Evolutionary conservation across 2,797 vertebrate species (phyloP), one percentile per base, ranked within the genome.

Genomic region (Typhlichthys subterraneus): DNA sequence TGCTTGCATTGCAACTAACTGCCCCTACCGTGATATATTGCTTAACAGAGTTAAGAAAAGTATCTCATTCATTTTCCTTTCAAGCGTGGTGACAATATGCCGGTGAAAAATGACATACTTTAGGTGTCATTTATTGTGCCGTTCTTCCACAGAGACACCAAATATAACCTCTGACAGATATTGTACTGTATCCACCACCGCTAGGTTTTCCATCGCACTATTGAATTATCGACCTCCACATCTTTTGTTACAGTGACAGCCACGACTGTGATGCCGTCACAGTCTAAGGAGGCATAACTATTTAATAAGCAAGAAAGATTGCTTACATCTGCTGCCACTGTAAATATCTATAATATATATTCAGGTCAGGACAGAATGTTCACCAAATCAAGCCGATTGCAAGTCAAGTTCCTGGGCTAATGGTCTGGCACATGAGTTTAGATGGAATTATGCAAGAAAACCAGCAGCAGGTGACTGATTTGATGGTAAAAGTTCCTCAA

Each of bases 31-130:
- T 90, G 90, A 93, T 91, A 73, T 78, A 90, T 89, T 72, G 82
- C 90, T 61, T 58, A 17, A 52, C 58, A 83, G 77, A 81, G 72
- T 77, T 77, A 72, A 78, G 72, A 31, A 72, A 83, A 78, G 73
- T 63, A 63, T 64, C 82, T 82, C 81, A 82, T 88, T 90, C 73
- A 90, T 93, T 91, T 89, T 85, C 64, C 84, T 89, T 68, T 82
- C 80, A 82, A 75, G 79, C 79, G 71, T 73, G 67, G 67, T 54
- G 71, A 77, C 77, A 85, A 88, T 68, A 73, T 62, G 70, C 63
- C 51, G 63, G 73, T 85, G 85, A 92, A 87, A 89, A 86, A 89
- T 88, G 86, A 81, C 77, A 85, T 83, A 68, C 74, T 77, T 72
- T 52, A 74, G 54, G 63, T 76, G 73, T 79, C 72, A 78, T 73